A percentile compares a stretch with the other conserved stretches of the same genome.
Conservation (phyloP, 2,113 vertebrate genomes). For the Brachirus orientalis region DNA sequence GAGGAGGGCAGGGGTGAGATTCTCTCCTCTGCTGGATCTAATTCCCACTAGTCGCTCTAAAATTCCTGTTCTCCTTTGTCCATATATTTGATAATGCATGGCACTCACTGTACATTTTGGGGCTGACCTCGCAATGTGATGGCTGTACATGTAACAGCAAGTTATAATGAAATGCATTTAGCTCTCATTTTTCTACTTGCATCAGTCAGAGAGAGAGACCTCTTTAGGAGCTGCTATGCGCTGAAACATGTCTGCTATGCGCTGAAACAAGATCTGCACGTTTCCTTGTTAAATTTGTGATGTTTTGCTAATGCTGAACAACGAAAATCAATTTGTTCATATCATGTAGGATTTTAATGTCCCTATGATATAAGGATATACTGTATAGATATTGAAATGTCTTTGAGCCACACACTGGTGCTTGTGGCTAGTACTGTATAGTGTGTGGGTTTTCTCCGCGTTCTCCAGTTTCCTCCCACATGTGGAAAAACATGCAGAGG, state of each 20-base stretch:
- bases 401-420: no score
- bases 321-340: not conserved
- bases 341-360: no score
- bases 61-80: no score
- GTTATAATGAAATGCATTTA: slow-evolving; percentile 34
- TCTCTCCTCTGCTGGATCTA: slow-evolving; percentile 56
- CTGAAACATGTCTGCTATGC: not conserved
- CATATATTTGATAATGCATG: slow-evolving; percentile 44
- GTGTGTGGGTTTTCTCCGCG: no score
- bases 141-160: slow-evolving; percentile 15
- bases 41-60: slow-evolving; percentile 28
- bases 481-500: no score
- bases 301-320: not conserved
- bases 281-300: no score
- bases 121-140: slow-evolving; percentile 49
- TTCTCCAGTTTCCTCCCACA: no score
- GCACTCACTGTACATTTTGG: slow-evolving; percentile 37
- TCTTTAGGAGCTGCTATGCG: slow-evolving; percentile 1
- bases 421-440: no score
- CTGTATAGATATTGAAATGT: no score
- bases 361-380: no score
- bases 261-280: no score
- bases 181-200: slow-evolving; percentile 4
- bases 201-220: slow-evolving; percentile 26
- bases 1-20: slow-evolving; percentile 20